These are phyloP conservation scores for Guaruba guarouba DNA, from an alignment of 2,113 vertebrate genomes.

Conservation along the genomic window DNA sequence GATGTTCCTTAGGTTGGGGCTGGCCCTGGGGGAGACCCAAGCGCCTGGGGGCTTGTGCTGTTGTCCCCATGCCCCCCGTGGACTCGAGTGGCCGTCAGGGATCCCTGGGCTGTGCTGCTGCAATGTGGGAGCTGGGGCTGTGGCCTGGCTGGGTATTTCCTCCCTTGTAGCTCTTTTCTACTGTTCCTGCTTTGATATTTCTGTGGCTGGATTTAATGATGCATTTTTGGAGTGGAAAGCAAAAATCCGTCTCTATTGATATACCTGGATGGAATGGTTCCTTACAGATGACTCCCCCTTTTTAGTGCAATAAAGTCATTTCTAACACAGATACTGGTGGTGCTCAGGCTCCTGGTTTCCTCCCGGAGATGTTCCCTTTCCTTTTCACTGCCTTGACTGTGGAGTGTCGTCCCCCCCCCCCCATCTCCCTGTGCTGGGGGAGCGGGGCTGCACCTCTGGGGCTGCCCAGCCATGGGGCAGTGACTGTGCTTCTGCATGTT, in stretches of 20 bases:
- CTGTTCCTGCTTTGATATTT: slow-evolving; percentile 33
- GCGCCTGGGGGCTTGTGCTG: not conserved
- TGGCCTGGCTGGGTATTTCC: not conserved
- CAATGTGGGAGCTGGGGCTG: not conserved
- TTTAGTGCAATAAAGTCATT: slow-evolving; percentile 77
- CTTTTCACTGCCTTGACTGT: accelerated
- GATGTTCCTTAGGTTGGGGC: not conserved
- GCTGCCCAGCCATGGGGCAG: not conserved
- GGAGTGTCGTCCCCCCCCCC: not conserved
- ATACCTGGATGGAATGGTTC: slow-evolving; percentile 61
- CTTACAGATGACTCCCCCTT: slow-evolving; percentile 65
- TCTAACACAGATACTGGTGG: slow-evolving; percentile 13
- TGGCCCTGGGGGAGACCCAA: not conserved
- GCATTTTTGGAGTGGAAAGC: slow-evolving; percentile 50
- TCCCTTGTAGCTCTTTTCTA: slow-evolving; percentile 31
- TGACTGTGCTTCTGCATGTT: accelerated
- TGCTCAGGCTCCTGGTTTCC: not conserved
- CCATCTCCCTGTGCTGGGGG: accelerated
- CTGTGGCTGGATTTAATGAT: slow-evolving; percentile 57
- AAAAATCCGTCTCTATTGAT: not conserved
- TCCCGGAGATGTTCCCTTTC: not conserved
- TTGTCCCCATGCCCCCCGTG: accelerated
- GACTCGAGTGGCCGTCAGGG: accelerated
- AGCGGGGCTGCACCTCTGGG: not conserved
- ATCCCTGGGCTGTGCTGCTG: not conserved